A percentile compares a stretch with the other conserved stretches of the same genome.
Conservation (phyloP, 1,140 invertebrate genomes). For the Platyscapa corneri region DNA sequence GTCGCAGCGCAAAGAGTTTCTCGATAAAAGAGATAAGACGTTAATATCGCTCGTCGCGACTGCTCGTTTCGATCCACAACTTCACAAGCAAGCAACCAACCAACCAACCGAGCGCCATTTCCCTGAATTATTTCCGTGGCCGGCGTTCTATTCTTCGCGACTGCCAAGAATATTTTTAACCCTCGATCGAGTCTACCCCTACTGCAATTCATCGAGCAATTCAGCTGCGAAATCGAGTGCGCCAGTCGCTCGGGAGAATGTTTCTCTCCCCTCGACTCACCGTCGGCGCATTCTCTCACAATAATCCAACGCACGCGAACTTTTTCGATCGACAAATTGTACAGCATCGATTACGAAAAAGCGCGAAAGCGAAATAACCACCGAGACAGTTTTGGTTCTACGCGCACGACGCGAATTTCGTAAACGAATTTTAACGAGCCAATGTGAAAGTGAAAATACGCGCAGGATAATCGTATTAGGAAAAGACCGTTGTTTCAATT, state of each 20-base stretch:
- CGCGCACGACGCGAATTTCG: not conserved
- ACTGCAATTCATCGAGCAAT: too few relatives aligned
- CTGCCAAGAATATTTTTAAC: too few relatives aligned
- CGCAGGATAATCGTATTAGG: too few relatives aligned
- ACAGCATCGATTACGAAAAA: not conserved
- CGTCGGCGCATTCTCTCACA: not conserved
- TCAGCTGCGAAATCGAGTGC: too few relatives aligned
- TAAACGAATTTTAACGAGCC: not conserved
- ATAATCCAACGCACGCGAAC: not conserved
- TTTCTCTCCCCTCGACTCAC: not conserved
- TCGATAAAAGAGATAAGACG: not conserved
- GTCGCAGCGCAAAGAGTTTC: not conserved
- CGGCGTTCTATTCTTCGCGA: not conserved
- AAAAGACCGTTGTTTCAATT: too few relatives aligned
- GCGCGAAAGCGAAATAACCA: not conserved
- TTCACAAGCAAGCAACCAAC: too few relatives aligned
- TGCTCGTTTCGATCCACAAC: too few relatives aligned
- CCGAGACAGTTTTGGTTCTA: too few relatives aligned
- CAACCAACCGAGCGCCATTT: not conserved
- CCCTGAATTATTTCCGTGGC: not conserved
- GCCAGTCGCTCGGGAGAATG: too few relatives aligned
- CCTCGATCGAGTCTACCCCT: too few relatives aligned
- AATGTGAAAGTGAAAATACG: not conserved
- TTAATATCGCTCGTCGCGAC: not conserved
- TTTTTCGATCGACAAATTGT: constrained; percentile 14